Conservation (phyloP, 1,140 invertebrate species). For the Zaprionus lachaisei region DNA sequence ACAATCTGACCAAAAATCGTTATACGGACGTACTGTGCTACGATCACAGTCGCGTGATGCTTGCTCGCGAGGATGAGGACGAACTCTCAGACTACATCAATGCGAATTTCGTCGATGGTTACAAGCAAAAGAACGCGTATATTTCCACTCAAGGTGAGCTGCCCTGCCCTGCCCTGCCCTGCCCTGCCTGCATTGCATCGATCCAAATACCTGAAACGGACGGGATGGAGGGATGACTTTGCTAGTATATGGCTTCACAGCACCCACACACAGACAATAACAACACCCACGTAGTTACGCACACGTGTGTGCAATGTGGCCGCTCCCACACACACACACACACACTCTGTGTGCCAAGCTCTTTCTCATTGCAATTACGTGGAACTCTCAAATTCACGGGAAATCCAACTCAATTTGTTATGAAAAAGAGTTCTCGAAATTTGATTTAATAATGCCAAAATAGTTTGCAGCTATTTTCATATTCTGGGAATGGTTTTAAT, state of each 20-base stretch:
- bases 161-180: too few relatives aligned
- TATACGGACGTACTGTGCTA: conserved; percentile 98
- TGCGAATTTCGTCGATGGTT: conserved; percentile 99
- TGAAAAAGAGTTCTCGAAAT: background rate
- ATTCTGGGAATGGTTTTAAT: background rate
- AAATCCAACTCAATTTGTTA: too few relatives aligned
- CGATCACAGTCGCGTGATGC: conserved; percentile 95
- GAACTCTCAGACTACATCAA: conserved; percentile 96
- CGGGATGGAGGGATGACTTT: background rate
- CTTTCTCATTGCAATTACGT: too few relatives aligned
- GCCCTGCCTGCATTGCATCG: background rate
- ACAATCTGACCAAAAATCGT: conserved; percentile 96
- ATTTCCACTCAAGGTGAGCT: conserved; percentile 96
- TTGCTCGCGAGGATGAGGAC: conserved; percentile 91
- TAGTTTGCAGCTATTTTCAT: background rate
- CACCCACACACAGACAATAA: background rate
- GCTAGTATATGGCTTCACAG: background rate
- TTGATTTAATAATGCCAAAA: background rate
- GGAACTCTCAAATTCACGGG: too few relatives aligned
- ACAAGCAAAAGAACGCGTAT: conserved; percentile 98
- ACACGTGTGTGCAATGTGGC: too few relatives aligned
- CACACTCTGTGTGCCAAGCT: too few relatives aligned
- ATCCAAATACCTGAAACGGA: background rate
- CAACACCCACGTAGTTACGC: background rate
- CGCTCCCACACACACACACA: too few relatives aligned